Evolutionary conservation across 1,140 invertebrate species (phyloP), one percentile per base, ranked within the genome.

Genomic region (Alviniconcha marisindica): DNA sequence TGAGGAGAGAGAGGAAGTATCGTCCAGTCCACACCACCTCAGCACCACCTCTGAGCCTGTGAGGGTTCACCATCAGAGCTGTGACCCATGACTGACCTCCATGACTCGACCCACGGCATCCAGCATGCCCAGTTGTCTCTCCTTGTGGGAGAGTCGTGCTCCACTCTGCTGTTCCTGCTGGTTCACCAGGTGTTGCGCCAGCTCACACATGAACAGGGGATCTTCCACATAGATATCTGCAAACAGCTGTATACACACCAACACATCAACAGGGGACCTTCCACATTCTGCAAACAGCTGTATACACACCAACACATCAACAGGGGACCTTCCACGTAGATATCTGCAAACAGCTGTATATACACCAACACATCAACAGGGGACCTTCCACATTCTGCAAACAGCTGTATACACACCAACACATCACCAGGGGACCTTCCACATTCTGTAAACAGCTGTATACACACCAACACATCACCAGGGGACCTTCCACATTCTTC

Each of bases 361-460:
- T 12, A 51, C 73, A 76, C 24, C 10, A 63, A 63, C 10, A n/a
- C 21, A 63, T n/a, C 28, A n/a, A n/a, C n/a, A 54, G 24, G 12
- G 10, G 10, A 54, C 51, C 51, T 54, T 12, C 51, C 24, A 14
- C 51, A 24, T 54, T 12, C 51, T 14, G 51, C 51, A 54, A 54
- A 54, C n/a, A n/a, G n/a, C n/a, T n/a, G n/a, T n/a, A n/a, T n/a
- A n/a, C n/a, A n/a, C n/a, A n/a, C n/a, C n/a, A n/a, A n/a, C n/a
- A n/a, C n/a, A n/a, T n/a, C n/a, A n/a, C n/a, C n/a, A n/a, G n/a
- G n/a, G n/a, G 92, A 76, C 93, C 92, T 44, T 93, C 92, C 60
- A 89, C 89, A 87, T 89, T 87, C 90, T 81, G 90, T 87, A 83
- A 93, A 93, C 54, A 93, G 77, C 92, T 93, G 85, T 14, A 87